Evolutionary conservation across 2,888 invertebrate species (phyloP).

Genomic region (Vesta saturnalis): DNA sequence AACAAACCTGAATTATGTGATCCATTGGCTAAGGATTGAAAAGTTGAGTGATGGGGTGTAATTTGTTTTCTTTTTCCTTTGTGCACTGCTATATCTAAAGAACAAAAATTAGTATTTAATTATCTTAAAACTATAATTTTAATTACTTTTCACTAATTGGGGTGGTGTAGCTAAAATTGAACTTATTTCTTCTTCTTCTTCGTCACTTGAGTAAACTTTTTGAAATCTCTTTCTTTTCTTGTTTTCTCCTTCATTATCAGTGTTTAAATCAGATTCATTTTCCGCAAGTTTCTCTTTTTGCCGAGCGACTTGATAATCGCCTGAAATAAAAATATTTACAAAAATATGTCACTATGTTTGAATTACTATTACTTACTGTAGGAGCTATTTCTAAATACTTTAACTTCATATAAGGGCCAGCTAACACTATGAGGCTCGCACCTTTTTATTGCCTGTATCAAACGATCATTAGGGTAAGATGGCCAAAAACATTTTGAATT

Average conservation of each 20-base stretch:
- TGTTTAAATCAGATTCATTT: slow-evolving; percentile 2
- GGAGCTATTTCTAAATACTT: not conserved
- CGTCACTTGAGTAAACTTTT: not conserved
- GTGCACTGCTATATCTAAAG: too few relatives aligned
- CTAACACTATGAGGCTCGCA: not conserved
- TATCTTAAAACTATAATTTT: not conserved
- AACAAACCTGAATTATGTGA: too few relatives aligned
- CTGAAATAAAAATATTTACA: not conserved
- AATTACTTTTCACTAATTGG: not conserved
- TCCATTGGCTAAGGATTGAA: too few relatives aligned
- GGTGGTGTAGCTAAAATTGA: not conserved
- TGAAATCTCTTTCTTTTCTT: not conserved
- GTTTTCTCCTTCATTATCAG: not conserved
- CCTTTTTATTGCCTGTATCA: slow-evolving; percentile 1
- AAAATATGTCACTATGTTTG: not conserved
- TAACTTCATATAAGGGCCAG: slow-evolving; percentile 5
- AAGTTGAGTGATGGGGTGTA: too few relatives aligned
- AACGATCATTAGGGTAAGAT: not conserved
- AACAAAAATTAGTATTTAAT: too few relatives aligned
- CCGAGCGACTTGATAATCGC: not conserved
- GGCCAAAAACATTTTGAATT: slow-evolving; percentile 9
- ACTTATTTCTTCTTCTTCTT: not conserved
- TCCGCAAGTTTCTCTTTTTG: not conserved
- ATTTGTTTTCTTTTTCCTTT: too few relatives aligned
- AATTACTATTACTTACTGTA: slow-evolving; percentile 4